Percentiles rank a stretch among this genome's conserved stretches.
Evolutionary conservation across 2,888 invertebrate species (phyloP).

Genomic region (Taenaris catops): DNA sequence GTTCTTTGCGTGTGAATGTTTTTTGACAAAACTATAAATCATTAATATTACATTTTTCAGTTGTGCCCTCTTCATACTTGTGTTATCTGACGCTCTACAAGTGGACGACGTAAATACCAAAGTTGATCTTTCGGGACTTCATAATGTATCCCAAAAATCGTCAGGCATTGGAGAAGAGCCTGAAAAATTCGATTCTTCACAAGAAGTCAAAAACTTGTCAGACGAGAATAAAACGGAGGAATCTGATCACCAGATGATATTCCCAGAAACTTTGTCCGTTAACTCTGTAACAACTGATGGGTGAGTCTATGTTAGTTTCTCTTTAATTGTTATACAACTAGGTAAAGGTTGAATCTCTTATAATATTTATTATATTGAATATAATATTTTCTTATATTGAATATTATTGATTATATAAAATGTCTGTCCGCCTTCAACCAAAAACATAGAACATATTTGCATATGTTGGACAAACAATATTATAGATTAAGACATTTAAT

Average conservation of each 20-base stretch:
- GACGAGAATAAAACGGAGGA: slow-evolving; percentile 23
- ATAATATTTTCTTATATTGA: too few species aligned
- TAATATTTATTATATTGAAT: too few species aligned
- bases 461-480: too few species aligned
- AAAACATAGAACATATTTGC: too few species aligned
- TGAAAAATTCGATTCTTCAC: slow-evolving; percentile 6
- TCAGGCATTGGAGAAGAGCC: slow-evolving; percentile 28
- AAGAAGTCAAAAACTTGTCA: slow-evolving; percentile 26
- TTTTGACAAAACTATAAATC: slow-evolving; percentile 73
- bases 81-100: slow-evolving; percentile 77
- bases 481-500: too few species aligned
- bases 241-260: slow-evolving; percentile 59
- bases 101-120: slow-evolving; percentile 43
- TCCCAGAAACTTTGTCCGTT: slow-evolving; percentile 70
- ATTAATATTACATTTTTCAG: slow-evolving; percentile 44
- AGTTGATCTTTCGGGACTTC: slow-evolving; percentile 62
- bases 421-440: too few species aligned
- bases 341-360: not conserved
- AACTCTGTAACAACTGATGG: slow-evolving; percentile 79
- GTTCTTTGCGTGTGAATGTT: slow-evolving; percentile 86
- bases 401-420: too few species aligned
- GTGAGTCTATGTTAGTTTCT: slow-evolving; percentile 59
- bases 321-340: not conserved
- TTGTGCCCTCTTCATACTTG: slow-evolving; percentile 79
- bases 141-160: slow-evolving; percentile 60